Conservation (phyloP, 1,140 invertebrate genomes). For the Drosophila dunni region DNA sequence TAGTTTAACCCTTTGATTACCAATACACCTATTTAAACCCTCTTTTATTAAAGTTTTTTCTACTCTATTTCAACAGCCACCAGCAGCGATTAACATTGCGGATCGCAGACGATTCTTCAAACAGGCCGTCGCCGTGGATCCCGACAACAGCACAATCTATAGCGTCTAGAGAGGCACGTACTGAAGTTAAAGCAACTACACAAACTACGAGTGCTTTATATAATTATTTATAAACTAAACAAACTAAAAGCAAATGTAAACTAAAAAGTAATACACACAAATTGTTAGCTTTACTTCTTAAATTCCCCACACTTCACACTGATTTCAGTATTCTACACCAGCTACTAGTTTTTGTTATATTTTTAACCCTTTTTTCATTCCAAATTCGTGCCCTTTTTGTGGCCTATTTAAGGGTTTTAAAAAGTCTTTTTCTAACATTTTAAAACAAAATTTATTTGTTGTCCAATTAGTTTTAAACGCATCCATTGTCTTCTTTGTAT, state of each 20-base stretch:
- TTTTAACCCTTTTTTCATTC: slow-evolving; percentile 9
- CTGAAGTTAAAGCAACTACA: slow-evolving; percentile 2
- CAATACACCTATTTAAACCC: neutral
- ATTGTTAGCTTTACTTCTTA: slow-evolving; percentile 5
- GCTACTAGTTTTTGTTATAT: neutral
- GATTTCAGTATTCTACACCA: neutral
- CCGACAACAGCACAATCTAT: slow-evolving; percentile 77
- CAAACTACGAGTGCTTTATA: slow-evolving; percentile 1
- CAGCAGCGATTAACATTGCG: slow-evolving; percentile 40
- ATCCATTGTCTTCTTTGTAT: slow-evolving; percentile 10
- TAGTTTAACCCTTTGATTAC: neutral
- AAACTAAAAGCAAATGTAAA: neutral
- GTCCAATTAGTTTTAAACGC: slow-evolving; percentile 11
- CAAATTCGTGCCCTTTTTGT: slow-evolving; percentile 2
- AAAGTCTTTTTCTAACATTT: slow-evolving; percentile 9
- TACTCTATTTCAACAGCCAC: slow-evolving; percentile 33
- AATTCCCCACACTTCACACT: neutral
- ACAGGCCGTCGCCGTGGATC: slow-evolving; percentile 73
- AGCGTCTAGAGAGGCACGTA: slow-evolving; percentile 44
- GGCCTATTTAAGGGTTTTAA: slow-evolving; percentile 14
- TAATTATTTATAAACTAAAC: slow-evolving; percentile 1
- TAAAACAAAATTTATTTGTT: slow-evolving; percentile 25
- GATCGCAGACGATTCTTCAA: slow-evolving; percentile 80
- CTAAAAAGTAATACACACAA: neutral
- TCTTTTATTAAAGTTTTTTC: neutral